These are phyloP conservation scores for Drosophila kanapiae DNA, from an alignment of 1,140 invertebrate genomes.

Conservation along the genomic window DNA sequence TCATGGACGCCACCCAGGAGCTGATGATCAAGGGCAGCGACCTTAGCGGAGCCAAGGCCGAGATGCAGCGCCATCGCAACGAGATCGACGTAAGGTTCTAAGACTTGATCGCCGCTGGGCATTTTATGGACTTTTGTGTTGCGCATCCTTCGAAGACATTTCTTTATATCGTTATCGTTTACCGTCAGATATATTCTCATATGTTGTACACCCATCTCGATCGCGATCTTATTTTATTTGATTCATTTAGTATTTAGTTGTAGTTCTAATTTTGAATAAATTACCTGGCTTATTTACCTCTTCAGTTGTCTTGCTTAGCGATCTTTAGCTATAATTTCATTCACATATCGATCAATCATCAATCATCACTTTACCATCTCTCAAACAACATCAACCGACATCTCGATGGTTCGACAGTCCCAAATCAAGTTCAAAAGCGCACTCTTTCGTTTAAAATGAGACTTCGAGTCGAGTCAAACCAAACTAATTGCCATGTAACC, in stretches of 20 bases:
- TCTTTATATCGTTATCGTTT: slow-evolving; percentile 74
- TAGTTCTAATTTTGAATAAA: slow-evolving; percentile 55
- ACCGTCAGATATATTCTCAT: slow-evolving; percentile 65
- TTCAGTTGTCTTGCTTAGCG: slow-evolving; percentile 29
- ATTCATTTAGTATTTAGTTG: slow-evolving; percentile 53
- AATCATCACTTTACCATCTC: slow-evolving; percentile 39
- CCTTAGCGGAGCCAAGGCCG: slow-evolving; percentile 85
- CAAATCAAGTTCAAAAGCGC: slow-evolving; percentile 78
- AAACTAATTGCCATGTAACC: slow-evolving; percentile 63
- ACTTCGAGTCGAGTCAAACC: slow-evolving; percentile 26
- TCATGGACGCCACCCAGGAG: slow-evolving; percentile 86
- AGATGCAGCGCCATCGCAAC: slow-evolving; percentile 86
- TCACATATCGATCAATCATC: slow-evolving; percentile 36
- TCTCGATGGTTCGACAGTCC: slow-evolving; percentile 65
- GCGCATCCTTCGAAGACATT: slow-evolving; percentile 79
- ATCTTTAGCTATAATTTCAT: slow-evolving; percentile 35
- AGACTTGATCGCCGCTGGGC: slow-evolving; percentile 35
- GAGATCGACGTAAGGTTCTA: slow-evolving; percentile 86
- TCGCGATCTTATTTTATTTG: slow-evolving; percentile 50
- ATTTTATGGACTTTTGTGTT: slow-evolving; percentile 50
- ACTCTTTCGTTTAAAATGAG: slow-evolving; percentile 83
- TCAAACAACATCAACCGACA: slow-evolving; percentile 50
- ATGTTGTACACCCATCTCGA: slow-evolving; percentile 59
- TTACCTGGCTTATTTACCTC: slow-evolving; percentile 48
- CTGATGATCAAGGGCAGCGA: slow-evolving; percentile 86